These are phyloP conservation scores for Porites lobata DNA, from an alignment of 92 coral and sea anemone species.

Conservation along the genomic window DNA sequence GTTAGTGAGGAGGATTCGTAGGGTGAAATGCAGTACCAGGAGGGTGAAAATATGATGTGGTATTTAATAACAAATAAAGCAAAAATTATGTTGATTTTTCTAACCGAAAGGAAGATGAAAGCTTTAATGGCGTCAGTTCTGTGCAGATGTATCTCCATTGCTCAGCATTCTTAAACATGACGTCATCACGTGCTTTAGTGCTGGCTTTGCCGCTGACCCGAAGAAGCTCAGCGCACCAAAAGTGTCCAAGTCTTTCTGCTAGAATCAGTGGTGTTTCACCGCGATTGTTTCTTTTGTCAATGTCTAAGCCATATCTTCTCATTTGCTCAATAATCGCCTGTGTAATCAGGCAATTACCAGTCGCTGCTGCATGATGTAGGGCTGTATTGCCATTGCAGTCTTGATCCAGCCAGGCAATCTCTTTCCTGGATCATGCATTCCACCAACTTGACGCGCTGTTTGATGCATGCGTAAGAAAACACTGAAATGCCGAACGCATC, in stretches of 20 bases:
- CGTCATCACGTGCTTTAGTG: constrained; percentile 38
- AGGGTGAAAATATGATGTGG: too few relatives aligned
- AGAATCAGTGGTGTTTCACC: constrained; percentile 69
- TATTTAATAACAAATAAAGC: too few relatives aligned
- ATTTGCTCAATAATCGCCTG: constrained; percentile 48
- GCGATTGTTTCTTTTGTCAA: constrained; percentile 50
- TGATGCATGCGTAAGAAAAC: constrained; percentile 60
- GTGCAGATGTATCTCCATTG: constrained; percentile 28
- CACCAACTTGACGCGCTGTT: constrained; percentile 61
- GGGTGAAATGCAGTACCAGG: too few relatives aligned
- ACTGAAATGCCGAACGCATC: constrained; percentile 57
- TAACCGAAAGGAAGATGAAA: constrained; percentile 65
- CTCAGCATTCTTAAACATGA: constrained; percentile 42
- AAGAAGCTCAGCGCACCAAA: constrained; percentile 52
- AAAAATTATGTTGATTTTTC: not conserved
- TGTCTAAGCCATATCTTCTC: constrained; percentile 51
- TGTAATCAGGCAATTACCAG: constrained; percentile 50
- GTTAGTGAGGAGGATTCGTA: too few relatives aligned
- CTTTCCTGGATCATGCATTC: constrained; percentile 52
- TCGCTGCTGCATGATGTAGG: constrained; percentile 54
- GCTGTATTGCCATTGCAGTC: constrained; percentile 69
- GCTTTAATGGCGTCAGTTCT: constrained; percentile 20
- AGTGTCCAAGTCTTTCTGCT: constrained; percentile 61
- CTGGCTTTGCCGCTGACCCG: constrained; percentile 54
- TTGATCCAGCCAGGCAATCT: constrained; percentile 56